Percentiles rank a stretch among this genome's conserved stretches.
phyloP scores from a whole-genome alignment of 2,888 invertebrate genomes.

The Troides helena region DNA sequence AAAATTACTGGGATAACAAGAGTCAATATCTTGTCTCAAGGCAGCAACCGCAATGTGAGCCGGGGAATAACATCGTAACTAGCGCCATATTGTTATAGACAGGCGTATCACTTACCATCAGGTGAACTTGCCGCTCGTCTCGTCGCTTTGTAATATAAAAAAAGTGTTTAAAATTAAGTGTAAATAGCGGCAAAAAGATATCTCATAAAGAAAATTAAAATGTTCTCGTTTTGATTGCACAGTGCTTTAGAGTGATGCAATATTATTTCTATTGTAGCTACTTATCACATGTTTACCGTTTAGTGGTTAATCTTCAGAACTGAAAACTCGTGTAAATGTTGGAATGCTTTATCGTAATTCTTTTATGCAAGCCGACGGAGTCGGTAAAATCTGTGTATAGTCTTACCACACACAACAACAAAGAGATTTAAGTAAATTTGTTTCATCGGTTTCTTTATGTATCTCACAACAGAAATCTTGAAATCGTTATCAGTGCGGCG shows the following conservation, averaged over 20 bases:
- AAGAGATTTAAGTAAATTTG: slow-evolving; percentile 4
- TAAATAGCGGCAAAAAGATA: neutral
- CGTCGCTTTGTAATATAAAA: too few relatives aligned
- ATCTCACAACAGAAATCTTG: slow-evolving; percentile 37
- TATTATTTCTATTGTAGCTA: neutral
- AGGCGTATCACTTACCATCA: too few relatives aligned
- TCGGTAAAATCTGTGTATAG: slow-evolving; percentile 1
- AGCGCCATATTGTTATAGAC: too few relatives aligned
- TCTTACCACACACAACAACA: neutral
- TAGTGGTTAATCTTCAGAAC: neutral
- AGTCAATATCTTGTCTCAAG: too few relatives aligned
- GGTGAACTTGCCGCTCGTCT: too few relatives aligned
- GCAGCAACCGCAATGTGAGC: too few relatives aligned
- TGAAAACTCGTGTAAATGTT: neutral
- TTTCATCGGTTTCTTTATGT: slow-evolving; percentile 32
- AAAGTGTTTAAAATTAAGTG: neutral
- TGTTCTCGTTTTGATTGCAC: neutral
- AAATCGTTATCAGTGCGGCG: slow-evolving; percentile 54
- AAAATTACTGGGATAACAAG: too few relatives aligned
- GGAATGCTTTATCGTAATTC: slow-evolving; percentile 5
- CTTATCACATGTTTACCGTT: neutral
- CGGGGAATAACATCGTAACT: too few relatives aligned
- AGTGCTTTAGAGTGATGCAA: too few relatives aligned
- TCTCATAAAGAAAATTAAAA: too few relatives aligned
- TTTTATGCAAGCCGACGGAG: neutral